phyloP scores from a whole-genome alignment of 2,888 invertebrate genomes.

The Scelioninae gen. 2 region DNA sequence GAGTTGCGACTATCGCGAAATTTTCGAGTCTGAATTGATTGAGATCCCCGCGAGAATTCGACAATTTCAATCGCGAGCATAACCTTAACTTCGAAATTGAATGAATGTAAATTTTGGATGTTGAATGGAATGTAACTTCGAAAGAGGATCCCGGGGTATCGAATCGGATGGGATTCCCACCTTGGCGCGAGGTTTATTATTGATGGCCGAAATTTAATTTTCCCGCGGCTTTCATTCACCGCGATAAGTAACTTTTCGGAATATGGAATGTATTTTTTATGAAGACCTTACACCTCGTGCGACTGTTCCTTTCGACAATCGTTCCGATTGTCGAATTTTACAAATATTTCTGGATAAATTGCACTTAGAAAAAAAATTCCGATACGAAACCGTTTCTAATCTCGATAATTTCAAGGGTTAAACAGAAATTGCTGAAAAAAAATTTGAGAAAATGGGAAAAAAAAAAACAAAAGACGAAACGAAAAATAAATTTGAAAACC shows the following conservation, averaged over 20 bases:
- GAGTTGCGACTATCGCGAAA: slow-evolving; percentile 13
- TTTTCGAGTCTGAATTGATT: slow-evolving; percentile 35
- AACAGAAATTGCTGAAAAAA: too few species aligned
- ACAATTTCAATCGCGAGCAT: slow-evolving; percentile 35
- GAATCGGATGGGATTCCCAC: slow-evolving; percentile 15
- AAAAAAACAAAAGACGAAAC: too few species aligned
- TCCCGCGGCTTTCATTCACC: slow-evolving; percentile 20
- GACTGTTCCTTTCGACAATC: slow-evolving; percentile 10
- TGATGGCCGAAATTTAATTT: slow-evolving; percentile 50
- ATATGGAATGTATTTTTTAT: slow-evolving; percentile 45
- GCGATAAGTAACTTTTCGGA: slow-evolving; percentile 29
- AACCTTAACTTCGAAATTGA: slow-evolving; percentile 41
- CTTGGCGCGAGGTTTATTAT: slow-evolving; percentile 39
- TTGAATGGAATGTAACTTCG: slow-evolving; percentile 44
- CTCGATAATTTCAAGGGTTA: too few species aligned
- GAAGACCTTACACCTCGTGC: neutral
- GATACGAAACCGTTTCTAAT: too few species aligned
- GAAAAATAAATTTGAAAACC: too few species aligned
- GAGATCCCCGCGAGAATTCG: slow-evolving; percentile 27
- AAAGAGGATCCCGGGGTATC: slow-evolving; percentile 32
- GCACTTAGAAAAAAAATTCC: too few species aligned
- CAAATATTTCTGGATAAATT: too few species aligned
- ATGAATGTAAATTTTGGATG: slow-evolving; percentile 49
- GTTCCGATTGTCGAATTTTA: too few species aligned
- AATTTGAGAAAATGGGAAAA: too few species aligned